Percentiles rank a stretch among this genome's conserved stretches.
These are phyloP conservation scores for Nixonia krombeini DNA, from an alignment of 1,140 invertebrate species.

Conservation along the genomic window DNA sequence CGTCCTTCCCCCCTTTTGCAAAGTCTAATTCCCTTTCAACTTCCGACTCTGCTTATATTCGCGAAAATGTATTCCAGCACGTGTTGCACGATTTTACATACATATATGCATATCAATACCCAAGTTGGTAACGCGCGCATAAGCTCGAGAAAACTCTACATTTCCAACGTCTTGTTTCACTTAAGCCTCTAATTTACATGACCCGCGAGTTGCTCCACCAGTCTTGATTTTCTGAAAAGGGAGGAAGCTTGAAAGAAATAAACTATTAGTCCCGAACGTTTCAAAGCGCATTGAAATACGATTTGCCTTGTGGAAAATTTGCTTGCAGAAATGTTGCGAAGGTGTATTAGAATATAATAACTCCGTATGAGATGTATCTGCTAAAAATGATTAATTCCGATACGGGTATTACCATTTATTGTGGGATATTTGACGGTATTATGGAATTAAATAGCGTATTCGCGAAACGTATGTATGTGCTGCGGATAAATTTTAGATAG, in stretches of 20 bases:
- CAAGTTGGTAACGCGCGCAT: slow-evolving; percentile 31
- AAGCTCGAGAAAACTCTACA: slow-evolving; percentile 30
- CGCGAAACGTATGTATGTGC: not conserved
- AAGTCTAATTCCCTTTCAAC: slow-evolving; percentile 18
- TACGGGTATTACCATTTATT: no score
- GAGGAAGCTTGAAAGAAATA: no score
- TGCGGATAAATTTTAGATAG: not conserved
- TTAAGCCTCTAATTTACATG: slow-evolving; percentile 12
- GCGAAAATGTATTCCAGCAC: slow-evolving; percentile 42
- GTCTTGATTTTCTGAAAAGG: not conserved
- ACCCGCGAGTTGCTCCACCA: not conserved
- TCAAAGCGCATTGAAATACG: not conserved
- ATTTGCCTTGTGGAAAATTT: no score
- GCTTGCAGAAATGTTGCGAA: no score
- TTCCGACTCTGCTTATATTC: slow-evolving; percentile 33
- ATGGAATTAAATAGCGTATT: not conserved
- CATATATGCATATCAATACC: slow-evolving; percentile 41
- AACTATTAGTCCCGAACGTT: not conserved
- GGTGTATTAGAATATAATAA: no score
- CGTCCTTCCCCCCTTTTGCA: not conserved
- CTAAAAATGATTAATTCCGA: no score
- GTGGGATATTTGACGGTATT: not conserved
- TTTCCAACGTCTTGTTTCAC: slow-evolving; percentile 21
- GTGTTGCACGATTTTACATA: slow-evolving; percentile 44
- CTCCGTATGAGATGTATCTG: no score